Evolutionary conservation across 2,797 vertebrate genomes (phyloP), one percentile per base, ranked within the genome.

Genomic region (Molossus molossus): DNA sequence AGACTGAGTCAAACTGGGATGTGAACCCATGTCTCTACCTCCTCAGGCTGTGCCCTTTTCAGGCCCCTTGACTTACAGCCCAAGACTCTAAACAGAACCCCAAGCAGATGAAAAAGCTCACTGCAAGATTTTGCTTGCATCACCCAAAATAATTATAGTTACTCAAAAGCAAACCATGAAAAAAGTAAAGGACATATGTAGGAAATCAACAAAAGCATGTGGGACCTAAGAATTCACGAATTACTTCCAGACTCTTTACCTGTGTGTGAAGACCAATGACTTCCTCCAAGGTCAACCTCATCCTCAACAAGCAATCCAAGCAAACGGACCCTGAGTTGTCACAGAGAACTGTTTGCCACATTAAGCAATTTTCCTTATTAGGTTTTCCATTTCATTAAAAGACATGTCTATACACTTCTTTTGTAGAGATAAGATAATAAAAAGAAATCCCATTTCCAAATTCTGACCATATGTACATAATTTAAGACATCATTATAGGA

Each of bases 181-280:
- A 67, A 97, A 93, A 73, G 55, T 65, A 25, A 67, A 93, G 15
- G 65, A 72, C 90, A 93, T 75, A 69, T 67, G 58, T 65, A 60
- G 64, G 75, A 95, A 96, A 93, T 96, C 62, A 94, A 86, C 62
- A 88, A 96, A 94, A 92, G 86, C 55, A 94, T 69, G 91, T 94
- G 60, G 72, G 86, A 40, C 53, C 70, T 87, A 94, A 93, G 95
- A 60, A 48, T 20, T 94, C 76, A 75, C 97, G 94, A 92, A 69
- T 94, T 79, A 37, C 79, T 95, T 98, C 93, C 53, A 92, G 81
- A 75, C 82, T 20, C 95, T 85, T 93, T 72, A 76, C 72, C 64
- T 70, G 85, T 72, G 48, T 48, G 11, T 72, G 40, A 97, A 95
- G 79, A 92, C 11, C 65, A 87, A 17, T 27, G 37, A 65, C 48